Percentiles rank a stretch among this genome's conserved stretches.
These are phyloP conservation scores for Trissolcus japonicus DNA, from an alignment of 2,888 invertebrate species.

Conservation along the genomic window DNA sequence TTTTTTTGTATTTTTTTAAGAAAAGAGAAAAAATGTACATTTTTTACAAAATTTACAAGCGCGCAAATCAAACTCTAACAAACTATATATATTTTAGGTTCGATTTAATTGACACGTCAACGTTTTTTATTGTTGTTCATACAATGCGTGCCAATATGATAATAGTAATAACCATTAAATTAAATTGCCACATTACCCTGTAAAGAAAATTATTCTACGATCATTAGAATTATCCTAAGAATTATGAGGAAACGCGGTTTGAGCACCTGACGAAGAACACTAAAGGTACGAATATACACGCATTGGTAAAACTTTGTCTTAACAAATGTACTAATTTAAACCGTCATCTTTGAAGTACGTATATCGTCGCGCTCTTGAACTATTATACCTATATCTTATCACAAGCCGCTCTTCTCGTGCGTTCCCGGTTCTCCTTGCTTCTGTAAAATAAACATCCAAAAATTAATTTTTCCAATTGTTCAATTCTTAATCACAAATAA, in stretches of 20 bases:
- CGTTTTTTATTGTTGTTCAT: no score
- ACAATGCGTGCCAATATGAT: no score
- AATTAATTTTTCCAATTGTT: constrained; percentile 6
- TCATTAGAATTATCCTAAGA: constrained; percentile 1
- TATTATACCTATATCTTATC: constrained; percentile 73
- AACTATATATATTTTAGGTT: no score
- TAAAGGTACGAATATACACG: constrained; percentile 44
- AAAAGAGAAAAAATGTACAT: constrained; percentile 16
- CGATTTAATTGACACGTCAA: no score
- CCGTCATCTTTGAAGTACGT: constrained; percentile 70
- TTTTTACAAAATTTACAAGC: constrained; percentile 30
- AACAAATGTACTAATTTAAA: constrained; percentile 68
- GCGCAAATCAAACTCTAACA: no score
- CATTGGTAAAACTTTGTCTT: constrained; percentile 56
- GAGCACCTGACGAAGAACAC: constrained; percentile 42
- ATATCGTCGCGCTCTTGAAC: constrained; percentile 70
- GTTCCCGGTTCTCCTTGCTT: constrained; percentile 64
- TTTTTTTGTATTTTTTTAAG: no score
- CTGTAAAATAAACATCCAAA: constrained; percentile 66
- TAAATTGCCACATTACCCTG: constrained; percentile 3
- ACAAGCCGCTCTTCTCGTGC: constrained; percentile 69
- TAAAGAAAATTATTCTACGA: neutral
- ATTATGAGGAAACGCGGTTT: constrained; percentile 22
- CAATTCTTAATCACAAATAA: neutral
- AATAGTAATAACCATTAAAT: no score